Evolutionary conservation across 2,113 vertebrate species (phyloP).

Genomic region (Clupea harengus): DNA sequence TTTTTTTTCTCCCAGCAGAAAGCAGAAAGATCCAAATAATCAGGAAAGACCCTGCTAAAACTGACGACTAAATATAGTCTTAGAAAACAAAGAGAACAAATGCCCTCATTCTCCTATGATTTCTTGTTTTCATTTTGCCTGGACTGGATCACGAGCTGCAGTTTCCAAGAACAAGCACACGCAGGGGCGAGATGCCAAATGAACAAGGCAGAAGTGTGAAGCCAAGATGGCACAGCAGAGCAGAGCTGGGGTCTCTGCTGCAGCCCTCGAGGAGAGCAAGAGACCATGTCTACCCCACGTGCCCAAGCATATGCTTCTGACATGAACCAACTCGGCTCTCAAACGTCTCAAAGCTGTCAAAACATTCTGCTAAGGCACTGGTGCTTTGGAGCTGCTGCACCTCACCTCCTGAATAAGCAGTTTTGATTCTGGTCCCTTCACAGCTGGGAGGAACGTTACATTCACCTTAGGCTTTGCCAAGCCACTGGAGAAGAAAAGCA

Average conservation of each 20-base stretch:
- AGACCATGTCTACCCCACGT: constrained; percentile 4
- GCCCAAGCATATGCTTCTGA: constrained; percentile 35
- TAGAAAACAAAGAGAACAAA: neutral
- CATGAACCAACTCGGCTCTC: neutral
- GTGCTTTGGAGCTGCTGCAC: neutral
- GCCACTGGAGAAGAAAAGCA: neutral
- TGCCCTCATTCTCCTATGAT: neutral
- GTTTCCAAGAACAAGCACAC: neutral
- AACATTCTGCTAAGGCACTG: constrained; percentile 32
- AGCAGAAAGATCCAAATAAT: neutral
- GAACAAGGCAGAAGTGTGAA: constrained; percentile 18
- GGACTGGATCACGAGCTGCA: constrained; percentile 4
- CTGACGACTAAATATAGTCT: neutral
- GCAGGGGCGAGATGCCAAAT: neutral
- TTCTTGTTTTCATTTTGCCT: neutral
- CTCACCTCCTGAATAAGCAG: neutral
- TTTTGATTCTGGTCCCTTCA: neutral
- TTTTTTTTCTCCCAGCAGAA: too few species aligned
- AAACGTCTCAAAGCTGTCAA: constrained; percentile 3
- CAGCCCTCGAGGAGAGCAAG: neutral
- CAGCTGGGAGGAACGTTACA: neutral
- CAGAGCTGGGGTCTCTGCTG: neutral
- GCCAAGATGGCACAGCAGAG: neutral
- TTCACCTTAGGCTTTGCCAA: neutral
- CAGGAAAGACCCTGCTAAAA: neutral